These are phyloP conservation scores for Numenius phaeopus DNA, from an alignment of 2,797 vertebrate species.

Conservation along the genomic window DNA sequence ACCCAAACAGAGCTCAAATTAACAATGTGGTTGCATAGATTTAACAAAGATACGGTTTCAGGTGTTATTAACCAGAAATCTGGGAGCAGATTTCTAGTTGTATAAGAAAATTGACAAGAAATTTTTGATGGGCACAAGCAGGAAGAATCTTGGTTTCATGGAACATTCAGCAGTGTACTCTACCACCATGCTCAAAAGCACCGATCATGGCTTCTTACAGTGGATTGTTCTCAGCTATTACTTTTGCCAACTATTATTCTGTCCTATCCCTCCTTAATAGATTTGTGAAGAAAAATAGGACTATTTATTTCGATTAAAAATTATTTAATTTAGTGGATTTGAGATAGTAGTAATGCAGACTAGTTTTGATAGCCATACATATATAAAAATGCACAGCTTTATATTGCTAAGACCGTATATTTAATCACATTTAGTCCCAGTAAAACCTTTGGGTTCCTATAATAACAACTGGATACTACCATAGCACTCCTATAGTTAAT, in stretches of 20 bases:
- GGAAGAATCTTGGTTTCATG: not conserved
- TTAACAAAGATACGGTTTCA: not conserved
- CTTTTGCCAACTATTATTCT: not conserved
- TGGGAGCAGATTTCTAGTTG: not conserved
- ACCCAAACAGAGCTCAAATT: not conserved
- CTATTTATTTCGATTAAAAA: not conserved
- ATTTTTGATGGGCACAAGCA: not conserved
- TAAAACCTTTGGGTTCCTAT: not conserved
- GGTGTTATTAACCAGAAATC: not conserved
- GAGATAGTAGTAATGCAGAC: not conserved
- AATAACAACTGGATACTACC: not conserved
- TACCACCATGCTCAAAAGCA: rapidly evolving
- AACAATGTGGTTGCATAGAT: not conserved
- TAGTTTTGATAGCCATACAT: not conserved
- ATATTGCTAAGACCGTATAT: not conserved
- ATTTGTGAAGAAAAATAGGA: not conserved
- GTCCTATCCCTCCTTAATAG: not conserved
- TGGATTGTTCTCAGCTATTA: not conserved
- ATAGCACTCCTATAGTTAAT: not conserved
- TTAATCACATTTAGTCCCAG: not conserved
- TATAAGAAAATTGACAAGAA: not conserved
- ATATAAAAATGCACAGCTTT: not conserved
- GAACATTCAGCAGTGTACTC: not conserved
- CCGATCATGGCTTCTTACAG: not conserved
- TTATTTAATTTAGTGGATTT: not conserved